phyloP scores from a whole-genome alignment of 2,888 invertebrate species.

The Ariolimax columbianus region DNA sequence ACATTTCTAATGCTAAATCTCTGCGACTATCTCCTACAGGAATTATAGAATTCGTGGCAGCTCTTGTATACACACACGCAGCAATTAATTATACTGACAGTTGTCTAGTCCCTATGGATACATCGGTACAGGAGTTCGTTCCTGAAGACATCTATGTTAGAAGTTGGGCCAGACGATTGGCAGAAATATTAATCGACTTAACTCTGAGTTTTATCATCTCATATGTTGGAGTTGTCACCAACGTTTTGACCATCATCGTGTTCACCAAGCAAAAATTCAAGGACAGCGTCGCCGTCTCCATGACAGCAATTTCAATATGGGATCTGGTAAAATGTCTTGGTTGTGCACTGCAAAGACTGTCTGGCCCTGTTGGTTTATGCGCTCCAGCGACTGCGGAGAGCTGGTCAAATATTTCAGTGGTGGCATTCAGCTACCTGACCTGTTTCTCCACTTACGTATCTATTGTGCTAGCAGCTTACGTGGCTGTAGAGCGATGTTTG shows the following conservation, averaged over 20 bases:
- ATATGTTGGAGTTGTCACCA: conserved; percentile 24
- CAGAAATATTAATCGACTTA: conserved; percentile 24
- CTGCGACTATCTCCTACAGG: too few species aligned
- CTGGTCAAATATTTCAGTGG: conserved; percentile 34
- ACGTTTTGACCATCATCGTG: conserved; percentile 34
- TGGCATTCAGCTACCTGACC: conserved; percentile 20
- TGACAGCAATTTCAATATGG: conserved; percentile 37
- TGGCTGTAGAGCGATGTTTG: conserved; percentile 41
- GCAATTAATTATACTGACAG: not conserved
- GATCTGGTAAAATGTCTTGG: conserved; percentile 28
- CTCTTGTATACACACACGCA: not conserved
- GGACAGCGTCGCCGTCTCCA: conserved; percentile 27
- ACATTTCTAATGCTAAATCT: too few species aligned
- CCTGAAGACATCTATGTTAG: conserved; percentile 5
- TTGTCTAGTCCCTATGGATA: not conserved
- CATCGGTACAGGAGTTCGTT: not conserved
- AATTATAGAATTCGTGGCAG: not conserved
- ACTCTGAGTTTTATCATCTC: conserved; percentile 20
- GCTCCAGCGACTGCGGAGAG: conserved; percentile 16
- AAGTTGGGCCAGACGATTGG: not conserved
- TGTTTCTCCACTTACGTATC: conserved; percentile 36
- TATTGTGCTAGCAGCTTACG: conserved; percentile 37
- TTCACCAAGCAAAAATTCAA: conserved; percentile 18
- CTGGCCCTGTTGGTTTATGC: conserved; percentile 23
- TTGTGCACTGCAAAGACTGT: conserved; percentile 15